Evolutionary conservation across 2,888 invertebrate genomes (phyloP).

Genomic region (Mesorhabditis spiculigera): DNA sequence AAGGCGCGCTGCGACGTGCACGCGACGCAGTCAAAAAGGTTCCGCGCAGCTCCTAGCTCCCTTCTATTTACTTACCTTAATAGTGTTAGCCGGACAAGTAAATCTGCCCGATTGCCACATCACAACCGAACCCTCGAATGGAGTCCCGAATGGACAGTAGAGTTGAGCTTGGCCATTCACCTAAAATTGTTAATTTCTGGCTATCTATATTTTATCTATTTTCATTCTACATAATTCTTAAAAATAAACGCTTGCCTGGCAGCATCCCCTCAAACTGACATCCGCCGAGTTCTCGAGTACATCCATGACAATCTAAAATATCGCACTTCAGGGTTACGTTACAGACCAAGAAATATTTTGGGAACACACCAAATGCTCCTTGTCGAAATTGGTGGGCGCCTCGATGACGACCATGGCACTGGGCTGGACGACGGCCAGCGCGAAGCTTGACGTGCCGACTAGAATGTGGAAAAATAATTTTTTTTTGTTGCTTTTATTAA

Average conservation of each 20-base stretch:
- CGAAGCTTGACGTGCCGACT: constrained; percentile 5
- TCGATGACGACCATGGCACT: neutral
- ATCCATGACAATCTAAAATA: neutral
- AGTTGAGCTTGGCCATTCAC: neutral
- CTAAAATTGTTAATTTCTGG: neutral
- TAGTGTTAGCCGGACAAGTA: neutral
- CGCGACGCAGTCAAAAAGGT: neutral
- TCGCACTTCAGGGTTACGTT: neutral
- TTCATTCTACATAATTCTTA: neutral
- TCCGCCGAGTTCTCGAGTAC: neutral
- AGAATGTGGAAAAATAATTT: neutral
- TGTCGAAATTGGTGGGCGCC: neutral
- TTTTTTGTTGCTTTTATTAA: too few relatives aligned
- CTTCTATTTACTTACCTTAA: neutral
- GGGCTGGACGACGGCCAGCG: neutral
- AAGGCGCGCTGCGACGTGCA: too few relatives aligned
- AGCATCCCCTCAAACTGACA: neutral
- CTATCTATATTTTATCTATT: neutral
- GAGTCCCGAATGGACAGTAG: neutral
- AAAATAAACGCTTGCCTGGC: neutral
- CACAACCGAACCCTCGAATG: neutral
- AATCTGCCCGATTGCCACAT: neutral
- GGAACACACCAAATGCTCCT: neutral
- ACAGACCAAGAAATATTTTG: neutral
- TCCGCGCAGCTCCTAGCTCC: constrained; percentile 1